These are phyloP conservation scores for Drosophila putrida DNA, from an alignment of 2,888 invertebrate genomes.

Conservation along the genomic window DNA sequence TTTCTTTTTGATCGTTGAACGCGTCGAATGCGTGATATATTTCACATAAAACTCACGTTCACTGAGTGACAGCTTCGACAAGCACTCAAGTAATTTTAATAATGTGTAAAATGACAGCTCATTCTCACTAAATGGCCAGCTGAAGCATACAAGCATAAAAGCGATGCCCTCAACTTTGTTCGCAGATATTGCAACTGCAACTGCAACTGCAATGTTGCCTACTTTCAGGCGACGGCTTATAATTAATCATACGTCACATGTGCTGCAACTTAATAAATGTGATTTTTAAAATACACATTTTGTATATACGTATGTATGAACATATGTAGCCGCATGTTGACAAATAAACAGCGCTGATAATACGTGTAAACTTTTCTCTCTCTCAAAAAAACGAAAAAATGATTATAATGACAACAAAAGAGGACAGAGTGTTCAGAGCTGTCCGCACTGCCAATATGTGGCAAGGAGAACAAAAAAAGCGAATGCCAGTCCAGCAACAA, in stretches of 20 bases:
- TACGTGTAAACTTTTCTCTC: conserved; percentile 69
- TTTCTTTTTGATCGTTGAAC: conserved; percentile 39
- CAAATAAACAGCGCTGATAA: conserved; percentile 76
- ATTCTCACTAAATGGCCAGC: conserved; percentile 60
- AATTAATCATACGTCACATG: conserved; percentile 76
- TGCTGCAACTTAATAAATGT: conserved; percentile 48
- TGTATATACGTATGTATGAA: conserved; percentile 1
- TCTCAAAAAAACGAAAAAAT: conserved; percentile 1
- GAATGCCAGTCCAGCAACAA: conserved; percentile 38
- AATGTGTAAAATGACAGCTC: conserved; percentile 72
- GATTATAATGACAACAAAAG: conserved; percentile 27
- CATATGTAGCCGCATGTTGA: conserved; percentile 47
- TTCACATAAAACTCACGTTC: conserved; percentile 29
- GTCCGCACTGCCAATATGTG: conserved; percentile 65
- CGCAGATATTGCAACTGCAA: conserved; percentile 23
- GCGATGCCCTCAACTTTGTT: conserved; percentile 36
- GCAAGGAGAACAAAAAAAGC: conserved; percentile 13
- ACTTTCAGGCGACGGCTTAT: conserved; percentile 39
- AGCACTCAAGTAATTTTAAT: conserved; percentile 74
- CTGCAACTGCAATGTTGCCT: conserved; percentile 26
- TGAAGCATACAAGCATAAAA: conserved; percentile 39
- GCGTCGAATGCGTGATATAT: conserved; percentile 60
- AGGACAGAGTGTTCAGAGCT: conserved; percentile 35
- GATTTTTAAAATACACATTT: conserved; percentile 45
- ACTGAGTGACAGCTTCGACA: conserved; percentile 23